These are phyloP conservation scores for Megaceryle alcyon DNA, from an alignment of 2,797 vertebrate species.

Conservation along the genomic window DNA sequence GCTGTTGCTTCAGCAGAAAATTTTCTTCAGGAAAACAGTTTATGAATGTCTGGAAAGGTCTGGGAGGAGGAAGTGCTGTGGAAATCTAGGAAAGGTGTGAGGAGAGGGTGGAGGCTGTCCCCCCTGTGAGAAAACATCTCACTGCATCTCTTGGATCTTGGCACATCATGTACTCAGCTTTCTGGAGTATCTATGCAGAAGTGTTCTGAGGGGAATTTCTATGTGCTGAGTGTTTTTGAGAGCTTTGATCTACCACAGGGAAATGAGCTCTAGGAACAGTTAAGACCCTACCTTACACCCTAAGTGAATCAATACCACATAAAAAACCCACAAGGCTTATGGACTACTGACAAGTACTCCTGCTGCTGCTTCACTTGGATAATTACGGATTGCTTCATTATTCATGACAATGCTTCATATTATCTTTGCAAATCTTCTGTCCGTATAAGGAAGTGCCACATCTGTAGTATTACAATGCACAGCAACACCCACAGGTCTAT, in stretches of 20 bases:
- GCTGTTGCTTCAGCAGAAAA: neutral
- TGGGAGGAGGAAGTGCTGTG: neutral
- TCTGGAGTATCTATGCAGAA: neutral
- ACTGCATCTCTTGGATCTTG: neutral
- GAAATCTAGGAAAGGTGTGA: neutral
- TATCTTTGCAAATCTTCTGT: neutral
- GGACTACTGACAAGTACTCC: neutral
- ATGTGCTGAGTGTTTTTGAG: neutral
- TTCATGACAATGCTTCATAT: neutral
- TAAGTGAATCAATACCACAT: neutral
- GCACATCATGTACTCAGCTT: rapidly evolving
- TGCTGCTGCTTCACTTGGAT: neutral
- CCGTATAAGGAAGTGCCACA: neutral
- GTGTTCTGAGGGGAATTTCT: neutral
- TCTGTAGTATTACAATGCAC: neutral
- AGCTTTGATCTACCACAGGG: neutral
- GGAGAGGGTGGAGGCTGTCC: neutral
- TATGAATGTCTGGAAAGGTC: neutral
- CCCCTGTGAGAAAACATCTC: neutral
- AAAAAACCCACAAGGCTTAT: neutral
- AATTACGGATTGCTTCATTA: neutral
- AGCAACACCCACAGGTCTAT: neutral
- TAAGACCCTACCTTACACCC: neutral
- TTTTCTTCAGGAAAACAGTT: neutral
- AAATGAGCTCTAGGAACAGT: neutral